These are phyloP conservation scores for Callocephalon fimbriatum DNA, from an alignment of 2,113 vertebrate species.

Conservation along the genomic window DNA sequence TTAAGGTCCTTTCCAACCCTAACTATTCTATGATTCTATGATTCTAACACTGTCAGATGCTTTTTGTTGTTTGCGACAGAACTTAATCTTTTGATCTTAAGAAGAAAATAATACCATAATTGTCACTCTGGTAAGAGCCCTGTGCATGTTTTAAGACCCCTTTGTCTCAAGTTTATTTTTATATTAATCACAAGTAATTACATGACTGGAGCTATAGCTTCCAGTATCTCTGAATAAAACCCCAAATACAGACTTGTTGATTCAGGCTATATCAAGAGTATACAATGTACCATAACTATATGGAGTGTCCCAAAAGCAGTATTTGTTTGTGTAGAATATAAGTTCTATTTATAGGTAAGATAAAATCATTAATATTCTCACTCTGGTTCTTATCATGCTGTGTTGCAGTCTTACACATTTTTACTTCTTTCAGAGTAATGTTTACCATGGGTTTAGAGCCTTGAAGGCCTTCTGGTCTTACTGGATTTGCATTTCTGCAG, in stretches of 20 bases:
- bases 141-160: neutral
- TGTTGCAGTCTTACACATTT: neutral
- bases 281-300: neutral
- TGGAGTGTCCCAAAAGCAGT: neutral
- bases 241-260: neutral
- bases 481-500: neutral
- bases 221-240: neutral
- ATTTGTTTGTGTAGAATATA: neutral
- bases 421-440: neutral
- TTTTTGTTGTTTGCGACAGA: neutral
- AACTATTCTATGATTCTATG: no score
- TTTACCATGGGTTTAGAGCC: neutral
- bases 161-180: neutral
- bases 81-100: neutral
- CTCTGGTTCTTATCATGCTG: neutral
- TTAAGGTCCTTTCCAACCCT: no score
- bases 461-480: neutral
- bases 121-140: neutral
- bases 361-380: neutral
- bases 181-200: neutral
- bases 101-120: neutral
- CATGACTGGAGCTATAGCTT: neutral
- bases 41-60: neutral
- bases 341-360: neutral
- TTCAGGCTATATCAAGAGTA: neutral